These are phyloP conservation scores for Dryas iulia DNA, from an alignment of 1,140 invertebrate genomes.

Conservation along the genomic window DNA sequence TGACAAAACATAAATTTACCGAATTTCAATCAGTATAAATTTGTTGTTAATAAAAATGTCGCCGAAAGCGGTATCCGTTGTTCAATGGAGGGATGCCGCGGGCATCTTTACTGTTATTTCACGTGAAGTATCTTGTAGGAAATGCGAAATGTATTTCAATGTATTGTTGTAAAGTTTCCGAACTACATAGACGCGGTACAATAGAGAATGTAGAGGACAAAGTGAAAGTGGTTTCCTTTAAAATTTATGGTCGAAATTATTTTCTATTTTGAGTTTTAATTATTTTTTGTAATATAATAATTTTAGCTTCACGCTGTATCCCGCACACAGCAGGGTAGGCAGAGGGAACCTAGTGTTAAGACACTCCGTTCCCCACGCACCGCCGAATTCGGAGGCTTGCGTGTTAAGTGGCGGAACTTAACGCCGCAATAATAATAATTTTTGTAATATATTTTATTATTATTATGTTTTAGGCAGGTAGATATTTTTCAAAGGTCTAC, in stretches of 20 bases:
- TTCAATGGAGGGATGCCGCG: neutral
- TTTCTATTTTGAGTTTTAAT: neutral
- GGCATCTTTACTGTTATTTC: neutral
- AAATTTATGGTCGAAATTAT: neutral
- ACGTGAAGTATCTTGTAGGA: neutral
- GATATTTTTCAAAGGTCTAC: too few relatives aligned
- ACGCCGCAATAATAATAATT: too few relatives aligned
- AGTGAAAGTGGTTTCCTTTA: too few relatives aligned
- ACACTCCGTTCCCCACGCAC: too few relatives aligned
- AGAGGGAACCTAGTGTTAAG: too few relatives aligned
- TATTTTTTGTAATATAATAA: neutral
- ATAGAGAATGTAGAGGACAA: neutral
- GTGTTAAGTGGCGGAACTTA: too few relatives aligned
- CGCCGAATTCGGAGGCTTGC: too few relatives aligned
- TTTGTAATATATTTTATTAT: too few relatives aligned
- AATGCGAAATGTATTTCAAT: neutral
- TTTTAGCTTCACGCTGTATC: too few relatives aligned
- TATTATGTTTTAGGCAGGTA: too few relatives aligned
- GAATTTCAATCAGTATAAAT: neutral
- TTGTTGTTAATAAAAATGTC: neutral
- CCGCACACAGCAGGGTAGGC: too few relatives aligned
- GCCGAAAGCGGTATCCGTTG: neutral
- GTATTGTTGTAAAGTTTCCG: neutral
- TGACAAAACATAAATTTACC: neutral
- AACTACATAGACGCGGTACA: neutral